These are phyloP conservation scores for Heliconius ismenius DNA, from an alignment of 2,888 invertebrate genomes.

Conservation along the genomic window DNA sequence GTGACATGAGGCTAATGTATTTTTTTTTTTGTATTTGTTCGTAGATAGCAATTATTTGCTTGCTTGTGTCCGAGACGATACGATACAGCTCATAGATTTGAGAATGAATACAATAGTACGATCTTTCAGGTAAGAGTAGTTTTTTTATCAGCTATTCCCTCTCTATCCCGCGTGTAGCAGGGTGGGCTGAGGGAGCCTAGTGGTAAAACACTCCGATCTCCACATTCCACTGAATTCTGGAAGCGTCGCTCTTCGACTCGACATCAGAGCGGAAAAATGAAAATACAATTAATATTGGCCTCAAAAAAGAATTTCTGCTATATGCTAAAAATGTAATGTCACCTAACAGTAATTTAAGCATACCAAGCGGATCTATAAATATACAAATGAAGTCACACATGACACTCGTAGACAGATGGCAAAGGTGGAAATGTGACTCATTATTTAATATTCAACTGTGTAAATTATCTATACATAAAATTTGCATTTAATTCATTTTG, in stretches of 20 bases:
- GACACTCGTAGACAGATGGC: conserved; percentile 15
- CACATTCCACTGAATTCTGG: too few species aligned
- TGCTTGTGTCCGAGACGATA: conserved; percentile 97
- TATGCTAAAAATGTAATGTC: not conserved
- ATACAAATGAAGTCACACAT: conserved; percentile 24
- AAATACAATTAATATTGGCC: too few species aligned
- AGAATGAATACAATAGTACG: conserved; percentile 95
- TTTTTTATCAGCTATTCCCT: too few species aligned
- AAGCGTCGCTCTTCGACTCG: too few species aligned
- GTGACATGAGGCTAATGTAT: conserved; percentile 23
- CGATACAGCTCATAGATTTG: conserved; percentile 95
- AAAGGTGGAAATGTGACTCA: conserved; percentile 26
- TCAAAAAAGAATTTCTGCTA: conserved; percentile 3
- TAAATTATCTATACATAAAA: conserved; percentile 8
- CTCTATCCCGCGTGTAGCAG: too few species aligned
- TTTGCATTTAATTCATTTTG: conserved; percentile 24
- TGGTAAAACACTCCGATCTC: too few species aligned
- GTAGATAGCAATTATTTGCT: conserved; percentile 94
- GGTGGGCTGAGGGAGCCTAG: too few species aligned
- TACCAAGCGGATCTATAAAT: conserved; percentile 21
- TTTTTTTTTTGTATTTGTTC: conserved; percentile 53
- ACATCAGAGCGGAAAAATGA: too few species aligned
- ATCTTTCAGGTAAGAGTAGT: conserved; percentile 88
- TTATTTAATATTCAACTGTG: conserved; percentile 21
- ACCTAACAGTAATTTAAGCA: conserved; percentile 12